phyloP scores from a whole-genome alignment of 2,113 vertebrate genomes.

The Alethe diademata region DNA sequence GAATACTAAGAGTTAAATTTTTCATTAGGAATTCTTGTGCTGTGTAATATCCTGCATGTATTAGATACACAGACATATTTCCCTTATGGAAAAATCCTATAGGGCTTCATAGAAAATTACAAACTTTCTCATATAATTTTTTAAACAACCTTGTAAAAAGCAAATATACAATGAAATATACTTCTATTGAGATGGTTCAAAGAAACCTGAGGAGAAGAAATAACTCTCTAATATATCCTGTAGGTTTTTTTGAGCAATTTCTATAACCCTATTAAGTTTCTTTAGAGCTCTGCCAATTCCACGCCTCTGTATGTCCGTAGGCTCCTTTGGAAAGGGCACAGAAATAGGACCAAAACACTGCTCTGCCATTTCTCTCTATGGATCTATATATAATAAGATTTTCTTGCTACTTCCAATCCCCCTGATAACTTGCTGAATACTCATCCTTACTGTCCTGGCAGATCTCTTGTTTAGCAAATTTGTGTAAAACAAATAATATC shows the following conservation, averaged over 20 bases:
- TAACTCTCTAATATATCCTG: background rate
- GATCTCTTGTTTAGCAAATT: background rate
- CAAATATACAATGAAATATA: background rate
- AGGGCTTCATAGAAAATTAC: slow-evolving; percentile 37
- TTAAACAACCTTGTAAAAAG: slow-evolving; percentile 35
- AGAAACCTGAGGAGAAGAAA: slow-evolving; percentile 17
- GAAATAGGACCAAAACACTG: background rate
- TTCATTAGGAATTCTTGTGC: slow-evolving; percentile 68
- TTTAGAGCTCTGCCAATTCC: background rate
- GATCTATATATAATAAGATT: background rate
- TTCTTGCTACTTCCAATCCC: background rate
- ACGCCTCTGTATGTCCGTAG: background rate
- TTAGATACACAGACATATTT: slow-evolving; percentile 38
- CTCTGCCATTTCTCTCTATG: background rate
- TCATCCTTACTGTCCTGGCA: background rate
- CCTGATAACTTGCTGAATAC: background rate
- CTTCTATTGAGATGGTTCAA: background rate
- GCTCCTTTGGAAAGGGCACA: background rate
- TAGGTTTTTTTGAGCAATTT: slow-evolving; percentile 20
- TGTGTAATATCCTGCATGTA: slow-evolving; percentile 49
- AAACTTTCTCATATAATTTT: slow-evolving; percentile 44
- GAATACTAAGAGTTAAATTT: slow-evolving; percentile 68
- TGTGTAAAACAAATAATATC: background rate
- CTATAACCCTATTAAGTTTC: background rate
- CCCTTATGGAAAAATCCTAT: slow-evolving; percentile 51